Percentiles rank a stretch among this genome's conserved stretches.
Conservation (phyloP, 2,113 vertebrate species). For the Peucedramus taeniatus region DNA sequence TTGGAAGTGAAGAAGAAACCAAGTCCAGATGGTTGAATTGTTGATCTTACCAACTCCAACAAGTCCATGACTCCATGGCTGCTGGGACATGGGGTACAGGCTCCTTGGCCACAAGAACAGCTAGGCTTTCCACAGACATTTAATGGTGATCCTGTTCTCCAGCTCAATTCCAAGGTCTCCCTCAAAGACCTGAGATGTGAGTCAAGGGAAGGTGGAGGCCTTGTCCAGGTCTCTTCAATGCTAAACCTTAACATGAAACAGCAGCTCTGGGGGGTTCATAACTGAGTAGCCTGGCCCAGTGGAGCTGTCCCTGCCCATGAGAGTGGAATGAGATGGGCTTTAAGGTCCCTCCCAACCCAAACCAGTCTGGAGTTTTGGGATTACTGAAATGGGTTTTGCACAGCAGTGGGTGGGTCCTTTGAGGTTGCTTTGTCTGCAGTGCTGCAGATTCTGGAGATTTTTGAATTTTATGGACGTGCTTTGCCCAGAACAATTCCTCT, state of each 20-base stretch:
- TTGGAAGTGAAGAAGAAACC: neutral
- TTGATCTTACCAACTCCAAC: neutral
- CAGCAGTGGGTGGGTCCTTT: neutral
- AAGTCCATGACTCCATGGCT: neutral
- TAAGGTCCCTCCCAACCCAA: neutral
- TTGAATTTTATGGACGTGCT: accelerated
- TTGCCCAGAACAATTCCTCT: neutral
- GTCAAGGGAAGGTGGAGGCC: neutral
- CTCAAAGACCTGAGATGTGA: neutral
- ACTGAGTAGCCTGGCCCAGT: neutral
- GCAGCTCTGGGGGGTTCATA: neutral
- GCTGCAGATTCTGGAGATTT: neutral
- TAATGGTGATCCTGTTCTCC: neutral
- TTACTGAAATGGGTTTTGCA: neutral
- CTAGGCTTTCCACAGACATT: neutral
- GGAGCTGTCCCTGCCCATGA: neutral
- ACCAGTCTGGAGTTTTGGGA: neutral
- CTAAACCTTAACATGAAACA: neutral
- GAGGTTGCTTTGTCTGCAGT: neutral
- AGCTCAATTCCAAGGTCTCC: neutral
- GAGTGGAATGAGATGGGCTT: neutral
- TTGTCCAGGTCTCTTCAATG: neutral
- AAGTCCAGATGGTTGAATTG: neutral
- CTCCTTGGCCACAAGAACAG: neutral
- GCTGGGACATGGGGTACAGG: neutral